Evolutionary conservation across 1,140 invertebrate species (phyloP).

Genomic region (Bombyx mori): ASM3026992v2 NC_085116.1:10840001-10840500

Average conservation of each 20-base stretch:
- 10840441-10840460: slow-evolving; percentile 84
- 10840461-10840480: slow-evolving; percentile 82
- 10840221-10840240: slow-evolving; percentile 77
- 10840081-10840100: too few species aligned
- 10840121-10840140: too few species aligned
- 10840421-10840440: slow-evolving; percentile 85
- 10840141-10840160: too few species aligned
- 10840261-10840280: slow-evolving; percentile 80
- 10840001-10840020: slow-evolving; percentile 84
- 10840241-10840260: slow-evolving; percentile 83
- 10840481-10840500: slow-evolving; percentile 84
- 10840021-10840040: slow-evolving; percentile 77
- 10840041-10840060: slow-evolving; percentile 61
- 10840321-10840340: slow-evolving; percentile 74
- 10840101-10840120: too few species aligned
- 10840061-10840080: slow-evolving; percentile 1
- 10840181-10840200: too few species aligned
- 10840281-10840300: slow-evolving; percentile 65
- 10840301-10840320: slow-evolving; percentile 71
- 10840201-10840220: slow-evolving; percentile 37
- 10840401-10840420: slow-evolving; percentile 64
- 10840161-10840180: too few species aligned
- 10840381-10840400: not conserved
- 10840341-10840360: slow-evolving; percentile 2
- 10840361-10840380: too few species aligned